Evolutionary conservation across 2,888 invertebrate genomes (phyloP), one percentile per base, ranked within the genome.

Genomic region (Colostygia pectinataria): DNA sequence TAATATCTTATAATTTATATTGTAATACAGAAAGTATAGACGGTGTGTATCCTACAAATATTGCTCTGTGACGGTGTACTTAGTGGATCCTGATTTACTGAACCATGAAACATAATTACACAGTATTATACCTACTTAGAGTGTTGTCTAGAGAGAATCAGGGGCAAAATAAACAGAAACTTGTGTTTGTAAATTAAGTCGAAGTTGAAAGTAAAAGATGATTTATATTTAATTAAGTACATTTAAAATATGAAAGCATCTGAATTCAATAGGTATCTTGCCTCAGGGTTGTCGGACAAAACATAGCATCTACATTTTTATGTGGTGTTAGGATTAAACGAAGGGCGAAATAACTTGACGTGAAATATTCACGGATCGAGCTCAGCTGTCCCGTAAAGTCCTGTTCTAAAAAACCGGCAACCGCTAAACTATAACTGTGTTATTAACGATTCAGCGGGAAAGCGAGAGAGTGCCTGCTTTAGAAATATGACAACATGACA

Each of bases 361-460:
- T 82, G 75, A 83, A 82, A 83, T 83, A 83, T 83, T 83, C 69
- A 82, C 72, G 77, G 77, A 68, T 70, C 68, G 68, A 65, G 67
- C 73, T 60, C 66, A 63, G 68, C 61, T 70, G 72, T 75, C 71
- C 66, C 61, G 53, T 55, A 63, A 33, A 34, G 10, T 18, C 15
- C 10, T 12, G 5, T 10, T 38, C 0, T 9, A 14, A 18, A 7
- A 28, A 38, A 38, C 1, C 7, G 6, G 6, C 27, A 6, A 9
- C 38, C 27, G 15, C 10, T 28, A 8, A n/a, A n/a, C n/a, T 23
- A 34, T 23, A 4, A 12, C 10, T 1, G 6, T 5, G 20, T n/a
- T n/a, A 25, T 25, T 25, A 3, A 25, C 3, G 2, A 9, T 25
- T 3, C 25, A 25, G n/a, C 25, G 2, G 25, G n/a, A n/a, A n/a